Evolutionary conservation across 2,113 vertebrate genomes (phyloP).

Genomic region (Elachura formosa): DNA sequence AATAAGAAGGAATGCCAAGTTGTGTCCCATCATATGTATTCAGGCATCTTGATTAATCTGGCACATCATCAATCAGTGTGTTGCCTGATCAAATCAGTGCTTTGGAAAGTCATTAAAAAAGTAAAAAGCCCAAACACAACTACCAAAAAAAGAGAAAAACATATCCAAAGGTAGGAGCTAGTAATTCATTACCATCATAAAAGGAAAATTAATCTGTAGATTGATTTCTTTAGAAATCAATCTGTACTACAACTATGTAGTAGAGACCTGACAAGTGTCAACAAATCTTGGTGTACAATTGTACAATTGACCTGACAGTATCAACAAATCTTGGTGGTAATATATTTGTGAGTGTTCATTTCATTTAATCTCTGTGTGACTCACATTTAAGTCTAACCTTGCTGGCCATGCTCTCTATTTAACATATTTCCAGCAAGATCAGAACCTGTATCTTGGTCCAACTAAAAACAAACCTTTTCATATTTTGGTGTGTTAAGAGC

Average conservation of each 20-base stretch:
- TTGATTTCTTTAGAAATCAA: not conserved
- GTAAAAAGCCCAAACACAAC: not conserved
- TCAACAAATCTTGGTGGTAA: not conserved
- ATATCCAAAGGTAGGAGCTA: not conserved
- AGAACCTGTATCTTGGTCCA: not conserved
- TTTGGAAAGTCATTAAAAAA: not conserved
- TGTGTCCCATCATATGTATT: not conserved
- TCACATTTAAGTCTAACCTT: not conserved
- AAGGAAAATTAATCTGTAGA: too few species aligned
- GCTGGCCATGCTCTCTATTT: not conserved
- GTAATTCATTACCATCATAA: not conserved
- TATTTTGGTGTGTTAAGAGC: not conserved
- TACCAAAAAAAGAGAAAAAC: too few species aligned
- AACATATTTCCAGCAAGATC: not conserved
- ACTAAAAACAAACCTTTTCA: not conserved
- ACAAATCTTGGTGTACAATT: not conserved
- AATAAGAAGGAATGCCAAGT: not conserved
- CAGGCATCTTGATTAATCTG: not conserved
- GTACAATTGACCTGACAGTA: rapidly evolving
- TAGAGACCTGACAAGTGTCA: rapidly evolving
- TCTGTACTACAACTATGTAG: not conserved
- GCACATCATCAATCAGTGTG: not conserved
- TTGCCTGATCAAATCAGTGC: not conserved
- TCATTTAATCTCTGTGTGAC: not conserved
- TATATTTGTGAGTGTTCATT: not conserved